A percentile compares a stretch with the other conserved stretches of the same genome.
Evolutionary conservation across 2,113 vertebrate genomes (phyloP).

Genomic region (Antechinus flavipes): DNA sequence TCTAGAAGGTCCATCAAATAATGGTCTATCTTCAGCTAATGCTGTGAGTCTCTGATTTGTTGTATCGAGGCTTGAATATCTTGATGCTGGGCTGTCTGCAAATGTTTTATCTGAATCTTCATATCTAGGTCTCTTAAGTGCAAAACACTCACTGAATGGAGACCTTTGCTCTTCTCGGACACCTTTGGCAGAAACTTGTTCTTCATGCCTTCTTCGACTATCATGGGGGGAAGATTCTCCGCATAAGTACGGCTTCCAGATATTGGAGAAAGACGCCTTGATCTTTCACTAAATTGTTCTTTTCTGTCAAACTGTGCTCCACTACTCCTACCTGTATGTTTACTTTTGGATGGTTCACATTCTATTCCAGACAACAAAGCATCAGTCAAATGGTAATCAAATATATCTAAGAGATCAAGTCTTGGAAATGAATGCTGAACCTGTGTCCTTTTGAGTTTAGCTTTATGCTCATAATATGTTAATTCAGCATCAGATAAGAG

Average conservation of each 20-base stretch:
- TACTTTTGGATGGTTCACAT: constrained; percentile 87
- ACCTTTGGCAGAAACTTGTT: constrained; percentile 85
- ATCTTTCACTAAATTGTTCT: constrained; percentile 85
- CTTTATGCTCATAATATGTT: constrained; percentile 96
- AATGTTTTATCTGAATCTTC: constrained; percentile 88
- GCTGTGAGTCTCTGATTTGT: constrained; percentile 87
- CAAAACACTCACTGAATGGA: constrained; percentile 85
- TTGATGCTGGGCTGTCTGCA: constrained; percentile 83
- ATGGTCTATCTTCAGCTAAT: constrained; percentile 87
- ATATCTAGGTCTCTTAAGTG: constrained; percentile 84
- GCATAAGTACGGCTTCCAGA: constrained; percentile 84
- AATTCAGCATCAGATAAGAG: constrained; percentile 91
- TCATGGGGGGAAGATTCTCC: constrained; percentile 85
- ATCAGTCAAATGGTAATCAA: constrained; percentile 86
- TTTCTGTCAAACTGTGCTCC: constrained; percentile 86
- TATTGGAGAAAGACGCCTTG: constrained; percentile 87
- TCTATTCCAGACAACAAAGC: constrained; percentile 86
- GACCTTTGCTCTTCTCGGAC: constrained; percentile 87
- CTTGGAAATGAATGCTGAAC: constrained; percentile 91
- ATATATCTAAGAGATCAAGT: constrained; percentile 87
- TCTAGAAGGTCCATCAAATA: constrained; percentile 85
- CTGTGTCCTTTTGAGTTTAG: constrained; percentile 95
- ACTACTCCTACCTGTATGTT: constrained; percentile 81
- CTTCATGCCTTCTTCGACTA: constrained; percentile 86
- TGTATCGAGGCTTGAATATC: constrained; percentile 88